Conservation (phyloP, 2,888 invertebrate species). For the Aphelenchoides bicaudatus region DNA sequence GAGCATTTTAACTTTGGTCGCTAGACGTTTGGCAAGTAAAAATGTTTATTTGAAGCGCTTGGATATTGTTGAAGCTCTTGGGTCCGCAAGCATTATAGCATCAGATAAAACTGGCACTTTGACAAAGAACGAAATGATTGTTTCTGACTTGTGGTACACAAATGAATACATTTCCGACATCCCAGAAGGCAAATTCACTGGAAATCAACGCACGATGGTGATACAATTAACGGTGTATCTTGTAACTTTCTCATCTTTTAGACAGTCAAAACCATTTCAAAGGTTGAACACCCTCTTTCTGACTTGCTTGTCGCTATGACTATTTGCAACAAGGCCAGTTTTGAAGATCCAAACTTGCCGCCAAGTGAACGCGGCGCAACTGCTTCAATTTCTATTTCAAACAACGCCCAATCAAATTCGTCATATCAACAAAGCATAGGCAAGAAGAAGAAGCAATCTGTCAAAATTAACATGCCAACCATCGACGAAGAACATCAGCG, state of each 20-base stretch:
- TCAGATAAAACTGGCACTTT: conserved; percentile 35
- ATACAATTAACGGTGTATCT: neutral
- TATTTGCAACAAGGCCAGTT: conserved; percentile 11
- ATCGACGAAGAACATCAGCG: conserved; percentile 4
- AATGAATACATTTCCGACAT: conserved; percentile 23
- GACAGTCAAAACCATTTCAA: conserved; percentile 13
- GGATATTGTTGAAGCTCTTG: conserved; percentile 34
- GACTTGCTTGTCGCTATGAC: conserved; percentile 12
- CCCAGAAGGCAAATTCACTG: conserved; percentile 23
- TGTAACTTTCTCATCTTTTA: neutral
- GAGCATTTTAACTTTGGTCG: conserved; percentile 33
- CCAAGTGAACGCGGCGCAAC: neutral
- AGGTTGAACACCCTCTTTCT: conserved; percentile 27
- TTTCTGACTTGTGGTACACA: conserved; percentile 33
- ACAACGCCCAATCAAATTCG: too few species aligned
- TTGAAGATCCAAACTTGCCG: conserved; percentile 5
- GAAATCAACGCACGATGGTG: conserved; percentile 21
- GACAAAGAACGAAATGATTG: conserved; percentile 36
- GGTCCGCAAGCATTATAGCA: conserved; percentile 20
- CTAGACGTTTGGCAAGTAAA: conserved; percentile 31
- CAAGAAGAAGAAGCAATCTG: conserved; percentile 1
- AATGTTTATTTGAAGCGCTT: conserved; percentile 33
- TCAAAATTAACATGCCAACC: conserved; percentile 5
- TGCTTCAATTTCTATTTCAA: neutral
- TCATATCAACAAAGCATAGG: too few species aligned